Evolutionary conservation across 2,113 vertebrate species (phyloP).

Genomic region (Taurulus bubalis): DNA sequence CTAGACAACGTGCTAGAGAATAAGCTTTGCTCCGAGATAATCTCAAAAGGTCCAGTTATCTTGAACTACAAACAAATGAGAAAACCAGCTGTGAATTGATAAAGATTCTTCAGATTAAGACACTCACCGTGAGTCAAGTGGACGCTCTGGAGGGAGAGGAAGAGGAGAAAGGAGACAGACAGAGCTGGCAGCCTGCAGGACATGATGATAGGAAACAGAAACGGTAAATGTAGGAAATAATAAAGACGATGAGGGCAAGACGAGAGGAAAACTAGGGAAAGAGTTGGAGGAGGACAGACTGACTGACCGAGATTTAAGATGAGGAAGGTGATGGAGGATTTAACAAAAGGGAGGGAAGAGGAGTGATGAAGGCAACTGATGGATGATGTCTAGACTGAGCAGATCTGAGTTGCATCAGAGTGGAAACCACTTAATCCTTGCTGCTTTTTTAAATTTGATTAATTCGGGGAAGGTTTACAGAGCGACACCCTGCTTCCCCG

Average conservation of each 20-base stretch:
- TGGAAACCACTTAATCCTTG: conserved; percentile 26
- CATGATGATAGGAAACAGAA: conserved; percentile 19
- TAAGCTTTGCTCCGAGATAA: background rate
- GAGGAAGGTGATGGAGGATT: conserved; percentile 2
- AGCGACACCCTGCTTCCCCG: background rate
- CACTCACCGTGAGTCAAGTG: conserved; percentile 45
- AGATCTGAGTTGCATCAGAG: conserved; percentile 50
- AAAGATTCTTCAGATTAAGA: background rate
- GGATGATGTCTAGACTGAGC: conserved; percentile 61
- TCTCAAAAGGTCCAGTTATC: background rate
- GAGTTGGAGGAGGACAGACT: background rate
- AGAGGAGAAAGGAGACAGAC: background rate
- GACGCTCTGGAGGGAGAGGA: conserved; percentile 15
- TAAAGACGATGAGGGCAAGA: background rate
- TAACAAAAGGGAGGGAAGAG: conserved; percentile 20
- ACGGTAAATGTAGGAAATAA: too few relatives aligned
- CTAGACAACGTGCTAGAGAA: background rate
- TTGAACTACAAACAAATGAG: background rate
- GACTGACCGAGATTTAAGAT: background rate
- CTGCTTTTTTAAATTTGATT: conserved; percentile 4
- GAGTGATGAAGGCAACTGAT: conserved; percentile 20
- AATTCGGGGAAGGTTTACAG: background rate
- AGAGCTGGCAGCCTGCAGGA: background rate
- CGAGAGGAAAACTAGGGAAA: background rate
- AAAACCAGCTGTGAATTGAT: background rate